phyloP scores from a whole-genome alignment of 1,140 invertebrate species.

The roundworm (Caenorhabditis elegans) region DNA sequence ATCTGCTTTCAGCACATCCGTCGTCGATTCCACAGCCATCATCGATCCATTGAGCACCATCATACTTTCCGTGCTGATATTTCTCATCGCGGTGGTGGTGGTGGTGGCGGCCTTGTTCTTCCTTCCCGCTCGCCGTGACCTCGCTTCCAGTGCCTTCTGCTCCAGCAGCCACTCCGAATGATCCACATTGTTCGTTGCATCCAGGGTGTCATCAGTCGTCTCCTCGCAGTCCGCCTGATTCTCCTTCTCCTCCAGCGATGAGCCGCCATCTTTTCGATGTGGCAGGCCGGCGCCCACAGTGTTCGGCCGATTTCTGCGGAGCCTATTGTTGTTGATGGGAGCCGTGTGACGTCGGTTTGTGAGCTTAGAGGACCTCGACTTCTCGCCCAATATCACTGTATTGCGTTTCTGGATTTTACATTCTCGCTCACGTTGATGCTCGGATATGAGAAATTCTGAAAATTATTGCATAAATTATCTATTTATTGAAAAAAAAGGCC shows the following conservation, averaged over 20 bases:
- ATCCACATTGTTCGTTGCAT: background rate
- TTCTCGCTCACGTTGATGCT: background rate
- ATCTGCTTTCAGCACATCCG: background rate
- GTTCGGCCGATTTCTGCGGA: background rate
- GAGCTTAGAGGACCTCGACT: background rate
- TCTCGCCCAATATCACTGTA: background rate
- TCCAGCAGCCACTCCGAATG: background rate
- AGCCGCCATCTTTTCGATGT: background rate
- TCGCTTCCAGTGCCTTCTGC: conserved; percentile 12
- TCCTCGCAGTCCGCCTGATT: background rate
- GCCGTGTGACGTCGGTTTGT: background rate
- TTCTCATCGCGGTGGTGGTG: no score
- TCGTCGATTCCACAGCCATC: background rate
- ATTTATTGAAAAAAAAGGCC: no score
- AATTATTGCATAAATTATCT: no score
- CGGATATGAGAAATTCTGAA: background rate
- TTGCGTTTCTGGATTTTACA: background rate
- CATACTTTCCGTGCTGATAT: background rate
- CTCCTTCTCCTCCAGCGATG: conserved; percentile 4
- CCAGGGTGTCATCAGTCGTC: background rate
- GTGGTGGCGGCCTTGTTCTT: background rate
- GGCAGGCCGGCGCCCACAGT: background rate
- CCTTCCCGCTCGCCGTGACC: background rate
- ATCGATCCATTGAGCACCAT: background rate
- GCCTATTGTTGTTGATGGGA: background rate